Conservation (phyloP, 2,797 vertebrate species). For the Halcyon chelicuti region DNA sequence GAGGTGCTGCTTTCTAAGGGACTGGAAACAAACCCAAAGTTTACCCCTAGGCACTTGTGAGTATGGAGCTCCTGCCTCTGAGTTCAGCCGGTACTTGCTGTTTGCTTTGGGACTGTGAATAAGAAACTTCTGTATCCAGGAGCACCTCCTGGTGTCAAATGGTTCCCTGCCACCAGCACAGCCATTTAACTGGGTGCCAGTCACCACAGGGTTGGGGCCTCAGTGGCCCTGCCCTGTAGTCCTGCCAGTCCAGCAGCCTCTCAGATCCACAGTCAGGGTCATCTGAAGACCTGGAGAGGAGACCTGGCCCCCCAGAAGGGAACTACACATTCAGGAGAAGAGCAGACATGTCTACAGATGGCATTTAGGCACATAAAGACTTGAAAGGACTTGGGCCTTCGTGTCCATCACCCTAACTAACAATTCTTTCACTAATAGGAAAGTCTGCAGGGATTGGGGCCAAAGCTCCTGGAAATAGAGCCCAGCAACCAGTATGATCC, state of each 20-base stretch:
- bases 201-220: neutral
- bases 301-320: neutral
- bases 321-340: neutral
- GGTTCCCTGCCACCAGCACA: neutral
- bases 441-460: neutral
- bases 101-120: conserved; percentile 25
- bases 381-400: neutral
- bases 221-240: neutral
- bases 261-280: neutral
- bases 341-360: neutral
- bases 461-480: neutral
- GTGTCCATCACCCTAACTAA: neutral
- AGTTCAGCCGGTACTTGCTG: neutral
- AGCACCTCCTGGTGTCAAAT: neutral
- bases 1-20: conserved; percentile 11
- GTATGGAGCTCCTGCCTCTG: conserved; percentile 18
- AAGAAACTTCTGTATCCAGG: neutral
- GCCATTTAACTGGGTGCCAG: neutral
- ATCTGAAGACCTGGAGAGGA: neutral
- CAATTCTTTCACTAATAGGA: neutral
- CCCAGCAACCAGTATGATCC: neutral
- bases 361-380: neutral
- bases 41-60: conserved; percentile 41
- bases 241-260: neutral
- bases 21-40: conserved; percentile 7